A percentile compares a stretch with the other conserved stretches of the same genome.
phyloP scores from a whole-genome alignment of 2,888 invertebrate genomes.

The Geophilus truncorum region DNA sequence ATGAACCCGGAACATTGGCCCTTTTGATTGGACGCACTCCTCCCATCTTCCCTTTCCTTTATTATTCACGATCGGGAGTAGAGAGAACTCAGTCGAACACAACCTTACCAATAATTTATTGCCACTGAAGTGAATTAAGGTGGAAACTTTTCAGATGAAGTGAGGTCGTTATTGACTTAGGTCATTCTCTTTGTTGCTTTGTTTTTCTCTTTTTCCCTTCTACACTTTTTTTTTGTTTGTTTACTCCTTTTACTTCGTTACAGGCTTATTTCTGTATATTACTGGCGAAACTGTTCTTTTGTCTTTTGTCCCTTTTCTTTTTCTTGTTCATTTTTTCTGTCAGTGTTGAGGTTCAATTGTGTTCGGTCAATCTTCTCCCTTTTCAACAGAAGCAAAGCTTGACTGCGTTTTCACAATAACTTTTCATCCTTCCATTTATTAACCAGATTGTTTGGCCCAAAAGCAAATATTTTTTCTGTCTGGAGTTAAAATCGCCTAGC shows the following conservation, averaged over 20 bases:
- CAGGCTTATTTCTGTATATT: neutral
- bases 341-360: neutral
- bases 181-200: neutral
- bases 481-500: no score
- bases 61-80: neutral
- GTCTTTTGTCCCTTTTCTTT: neutral
- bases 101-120: neutral
- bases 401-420: constrained; percentile 24
- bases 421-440: neutral
- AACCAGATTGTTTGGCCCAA: neutral
- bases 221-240: neutral
- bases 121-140: neutral
- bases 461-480: no score
- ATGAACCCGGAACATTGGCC: neutral
- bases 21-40: neutral
- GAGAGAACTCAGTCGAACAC: neutral
- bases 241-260: neutral
- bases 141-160: neutral
- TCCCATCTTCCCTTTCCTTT: neutral
- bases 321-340: neutral
- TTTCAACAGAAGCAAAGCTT: constrained; percentile 3
- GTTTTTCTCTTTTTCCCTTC: neutral
- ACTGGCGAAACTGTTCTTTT: neutral
- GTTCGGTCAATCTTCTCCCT: neutral
- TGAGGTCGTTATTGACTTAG: constrained; percentile 6